Conservation (phyloP, 1,140 invertebrate species). For the Sarcophaga peregrina region DNA sequence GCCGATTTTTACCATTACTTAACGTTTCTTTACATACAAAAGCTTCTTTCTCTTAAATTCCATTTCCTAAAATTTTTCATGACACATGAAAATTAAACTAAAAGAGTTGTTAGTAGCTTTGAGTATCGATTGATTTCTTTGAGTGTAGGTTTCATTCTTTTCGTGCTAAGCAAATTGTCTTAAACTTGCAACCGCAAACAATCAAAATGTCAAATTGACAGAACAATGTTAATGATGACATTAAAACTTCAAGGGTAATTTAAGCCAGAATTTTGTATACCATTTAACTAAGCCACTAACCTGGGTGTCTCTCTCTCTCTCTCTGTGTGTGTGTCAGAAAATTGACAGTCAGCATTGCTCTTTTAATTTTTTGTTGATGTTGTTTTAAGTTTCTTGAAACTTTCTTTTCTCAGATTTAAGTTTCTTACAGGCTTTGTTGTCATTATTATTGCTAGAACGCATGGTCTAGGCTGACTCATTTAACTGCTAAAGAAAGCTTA, state of each 20-base stretch:
- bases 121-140: neutral
- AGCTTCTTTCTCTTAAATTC: too few species aligned
- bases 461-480: too few species aligned
- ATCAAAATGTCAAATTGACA: neutral
- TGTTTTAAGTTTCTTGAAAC: neutral
- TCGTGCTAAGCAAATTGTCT: neutral
- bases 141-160: neutral
- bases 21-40: too few species aligned
- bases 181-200: neutral
- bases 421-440: too few species aligned
- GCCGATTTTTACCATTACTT: too few species aligned
- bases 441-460: too few species aligned
- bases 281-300: neutral
- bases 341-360: neutral
- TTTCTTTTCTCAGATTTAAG: too few species aligned
- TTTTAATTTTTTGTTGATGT: neutral
- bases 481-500: too few species aligned
- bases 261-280: neutral
- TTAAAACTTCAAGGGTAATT: conserved; percentile 25
- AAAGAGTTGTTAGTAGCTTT: neutral
- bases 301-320: neutral
- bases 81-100: too few species aligned
- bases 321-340: neutral
- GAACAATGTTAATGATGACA: neutral
- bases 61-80: too few species aligned